A percentile compares a stretch with the other conserved stretches of the same genome.
These are phyloP conservation scores for Apamea crenata DNA, from an alignment of 2,888 invertebrate genomes.

Conservation along the genomic window DNA sequence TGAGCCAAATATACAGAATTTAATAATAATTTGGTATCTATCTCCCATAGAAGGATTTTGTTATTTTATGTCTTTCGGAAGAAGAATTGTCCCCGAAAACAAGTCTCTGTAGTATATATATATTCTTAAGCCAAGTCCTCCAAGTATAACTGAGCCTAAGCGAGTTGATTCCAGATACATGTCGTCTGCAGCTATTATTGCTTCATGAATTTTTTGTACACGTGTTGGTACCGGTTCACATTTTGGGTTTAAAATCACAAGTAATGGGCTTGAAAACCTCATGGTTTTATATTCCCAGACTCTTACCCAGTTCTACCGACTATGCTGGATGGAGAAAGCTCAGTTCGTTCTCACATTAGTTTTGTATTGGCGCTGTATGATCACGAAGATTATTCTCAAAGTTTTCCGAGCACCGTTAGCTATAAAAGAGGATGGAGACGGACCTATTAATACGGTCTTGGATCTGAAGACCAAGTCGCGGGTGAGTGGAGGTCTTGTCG, in stretches of 20 bases:
- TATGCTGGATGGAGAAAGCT: slow-evolving; percentile 75
- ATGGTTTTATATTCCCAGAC: slow-evolving; percentile 72
- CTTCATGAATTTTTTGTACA: slow-evolving; percentile 53
- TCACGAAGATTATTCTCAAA: slow-evolving; percentile 72
- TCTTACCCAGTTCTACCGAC: slow-evolving; percentile 67
- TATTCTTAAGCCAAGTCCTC: too few species aligned
- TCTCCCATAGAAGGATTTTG: too few species aligned
- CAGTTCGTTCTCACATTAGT: slow-evolving; percentile 72
- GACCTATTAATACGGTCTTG: not conserved
- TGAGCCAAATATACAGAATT: not conserved
- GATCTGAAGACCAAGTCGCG: slow-evolving; percentile 21
- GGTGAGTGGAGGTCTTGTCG: slow-evolving; percentile 56
- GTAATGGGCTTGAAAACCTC: slow-evolving; percentile 17
- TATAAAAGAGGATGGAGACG: slow-evolving; percentile 51
- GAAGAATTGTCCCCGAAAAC: too few species aligned
- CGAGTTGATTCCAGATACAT: not conserved
- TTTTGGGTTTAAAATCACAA: not conserved
- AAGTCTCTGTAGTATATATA: not conserved
- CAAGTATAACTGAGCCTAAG: not conserved
- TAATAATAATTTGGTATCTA: not conserved
- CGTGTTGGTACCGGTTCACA: not conserved
- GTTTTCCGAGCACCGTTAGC: slow-evolving; percentile 69
- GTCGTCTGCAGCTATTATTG: slow-evolving; percentile 33
- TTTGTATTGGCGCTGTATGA: slow-evolving; percentile 74
- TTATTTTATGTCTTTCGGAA: not conserved